Percentiles rank a stretch among this genome's conserved stretches.
phyloP scores from a whole-genome alignment of 2,113 vertebrate species.

The Triplophysa tibetana region DNA sequence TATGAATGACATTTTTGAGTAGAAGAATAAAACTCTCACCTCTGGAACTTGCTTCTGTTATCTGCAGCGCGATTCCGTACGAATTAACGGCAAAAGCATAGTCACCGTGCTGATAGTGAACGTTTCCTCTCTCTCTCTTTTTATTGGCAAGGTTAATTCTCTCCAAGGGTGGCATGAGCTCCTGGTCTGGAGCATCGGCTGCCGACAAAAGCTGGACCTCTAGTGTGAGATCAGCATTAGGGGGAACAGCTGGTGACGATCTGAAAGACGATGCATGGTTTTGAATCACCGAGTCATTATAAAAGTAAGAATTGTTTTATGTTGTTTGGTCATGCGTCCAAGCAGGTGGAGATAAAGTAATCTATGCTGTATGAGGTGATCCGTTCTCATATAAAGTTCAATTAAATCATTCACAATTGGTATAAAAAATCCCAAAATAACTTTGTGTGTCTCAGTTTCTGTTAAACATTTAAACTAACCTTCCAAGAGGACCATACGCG shows the following conservation, averaged over 20 bases:
- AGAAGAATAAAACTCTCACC: conserved; percentile 68
- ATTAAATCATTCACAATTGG: neutral
- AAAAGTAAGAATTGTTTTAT: too few species aligned
- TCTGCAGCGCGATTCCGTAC: conserved; percentile 88
- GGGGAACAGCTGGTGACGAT: conserved; percentile 79
- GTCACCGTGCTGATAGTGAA: conserved; percentile 87
- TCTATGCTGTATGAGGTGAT: too few species aligned
- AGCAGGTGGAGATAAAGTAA: too few species aligned
- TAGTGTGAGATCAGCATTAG: conserved; percentile 75
- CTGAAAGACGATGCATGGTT: conserved; percentile 13
- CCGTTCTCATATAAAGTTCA: too few species aligned
- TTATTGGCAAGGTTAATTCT: conserved; percentile 80
- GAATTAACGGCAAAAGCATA: conserved; percentile 92
- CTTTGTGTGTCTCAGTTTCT: too few species aligned
- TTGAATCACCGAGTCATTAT: neutral
- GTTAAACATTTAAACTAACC: conserved; percentile 66
- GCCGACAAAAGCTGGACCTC: conserved; percentile 84
- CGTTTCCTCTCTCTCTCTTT: conserved; percentile 89
- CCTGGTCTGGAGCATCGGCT: conserved; percentile 80
- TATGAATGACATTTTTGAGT: too few species aligned
- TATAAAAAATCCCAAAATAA: neutral
- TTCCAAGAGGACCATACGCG: conserved; percentile 85
- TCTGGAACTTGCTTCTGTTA: conserved; percentile 88
- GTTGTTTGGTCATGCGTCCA: too few species aligned
- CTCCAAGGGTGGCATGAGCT: conserved; percentile 80